phyloP scores from a whole-genome alignment of 1,140 invertebrate species.

The Grapholita molesta region DNA sequence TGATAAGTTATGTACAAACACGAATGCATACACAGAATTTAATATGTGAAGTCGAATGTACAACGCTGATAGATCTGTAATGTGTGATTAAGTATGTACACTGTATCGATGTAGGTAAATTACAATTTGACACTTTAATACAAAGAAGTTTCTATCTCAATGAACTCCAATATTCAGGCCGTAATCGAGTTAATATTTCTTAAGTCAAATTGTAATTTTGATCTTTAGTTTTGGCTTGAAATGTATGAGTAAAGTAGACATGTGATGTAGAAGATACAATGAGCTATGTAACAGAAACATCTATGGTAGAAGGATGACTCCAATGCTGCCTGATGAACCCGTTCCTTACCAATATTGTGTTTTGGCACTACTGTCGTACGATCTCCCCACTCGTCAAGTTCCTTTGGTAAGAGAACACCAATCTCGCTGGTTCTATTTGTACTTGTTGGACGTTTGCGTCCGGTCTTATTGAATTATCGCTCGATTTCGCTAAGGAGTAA shows the following conservation, averaged over 20 bases:
- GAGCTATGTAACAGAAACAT: slow-evolving; percentile 28
- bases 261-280: slow-evolving; percentile 23
- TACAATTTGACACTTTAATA: background rate
- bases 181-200: no score
- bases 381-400: slow-evolving; percentile 58
- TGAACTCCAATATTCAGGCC: no score
- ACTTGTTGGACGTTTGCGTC: slow-evolving; percentile 73
- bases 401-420: slow-evolving; percentile 59
- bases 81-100: slow-evolving; percentile 14
- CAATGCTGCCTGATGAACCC: slow-evolving; percentile 28
- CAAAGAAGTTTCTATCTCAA: background rate
- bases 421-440: slow-evolving; percentile 66
- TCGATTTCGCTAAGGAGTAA: slow-evolving; percentile 62
- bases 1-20: slow-evolving; percentile 11
- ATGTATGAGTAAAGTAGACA: slow-evolving; percentile 1
- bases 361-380: slow-evolving; percentile 49
- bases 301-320: slow-evolving; percentile 34
- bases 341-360: slow-evolving; percentile 59
- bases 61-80: background rate
- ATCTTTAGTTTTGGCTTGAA: background rate
- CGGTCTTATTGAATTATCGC: slow-evolving; percentile 67
- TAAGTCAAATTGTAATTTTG: slow-evolving; percentile 6
- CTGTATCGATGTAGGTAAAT: background rate
- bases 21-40: background rate
- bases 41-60: background rate